These are phyloP conservation scores for Poliocrania exsul DNA, from an alignment of 2,797 vertebrate species.

Conservation along the genomic window DNA sequence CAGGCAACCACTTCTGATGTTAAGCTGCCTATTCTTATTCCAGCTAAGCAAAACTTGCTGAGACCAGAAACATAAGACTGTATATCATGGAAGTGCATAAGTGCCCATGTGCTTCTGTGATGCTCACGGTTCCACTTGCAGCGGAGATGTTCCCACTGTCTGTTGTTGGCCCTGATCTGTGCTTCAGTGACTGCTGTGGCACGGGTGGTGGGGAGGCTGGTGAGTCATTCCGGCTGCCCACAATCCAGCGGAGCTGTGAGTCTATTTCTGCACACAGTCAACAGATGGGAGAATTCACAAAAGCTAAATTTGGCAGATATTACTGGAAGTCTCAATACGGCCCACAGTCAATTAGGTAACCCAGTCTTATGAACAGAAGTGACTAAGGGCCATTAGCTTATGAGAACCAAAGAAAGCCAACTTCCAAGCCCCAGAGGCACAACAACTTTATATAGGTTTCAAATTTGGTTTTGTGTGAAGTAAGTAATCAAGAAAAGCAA, in stretches of 20 bases:
- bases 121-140: not conserved
- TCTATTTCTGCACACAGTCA: not conserved
- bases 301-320: slow-evolving; percentile 7
- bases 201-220: not conserved
- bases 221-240: not conserved
- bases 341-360: not conserved
- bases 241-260: not conserved
- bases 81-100: not conserved
- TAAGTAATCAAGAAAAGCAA: slow-evolving; percentile 19
- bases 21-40: not conserved
- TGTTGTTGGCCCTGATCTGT: slow-evolving; percentile 21
- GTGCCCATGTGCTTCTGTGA: not conserved
- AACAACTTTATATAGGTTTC: not conserved
- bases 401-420: not conserved
- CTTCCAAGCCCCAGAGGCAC: not conserved
- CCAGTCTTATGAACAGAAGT: not conserved
- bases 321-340: not conserved
- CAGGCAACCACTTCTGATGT: not conserved
- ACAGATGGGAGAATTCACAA: not conserved
- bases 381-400: not conserved
- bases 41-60: not conserved
- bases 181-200: not conserved
- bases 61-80: not conserved
- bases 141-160: not conserved
- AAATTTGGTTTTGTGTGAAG: slow-evolving; percentile 18